Base-by-base conservation (phyloP, 2,113 vertebrate species). In the Natator depressus region DNA sequence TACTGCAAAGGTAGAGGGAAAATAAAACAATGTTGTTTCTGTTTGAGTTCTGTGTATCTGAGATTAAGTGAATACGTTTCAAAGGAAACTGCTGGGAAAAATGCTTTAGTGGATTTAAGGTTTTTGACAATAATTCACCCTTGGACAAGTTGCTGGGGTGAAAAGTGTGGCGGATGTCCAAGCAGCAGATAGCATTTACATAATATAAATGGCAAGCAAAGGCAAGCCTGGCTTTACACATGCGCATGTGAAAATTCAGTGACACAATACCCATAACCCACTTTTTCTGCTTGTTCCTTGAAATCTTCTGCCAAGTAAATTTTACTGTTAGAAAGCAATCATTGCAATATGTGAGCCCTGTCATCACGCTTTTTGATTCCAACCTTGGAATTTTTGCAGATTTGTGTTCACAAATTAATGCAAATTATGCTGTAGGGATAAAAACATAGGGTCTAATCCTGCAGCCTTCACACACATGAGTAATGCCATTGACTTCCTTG, bases 161-260 rank as follows among this genome's bases (percentile, higher is more conserved):
- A 96, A 93, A 97, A 91, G 17, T 55, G 89, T 92, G 94, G 80
- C 94, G 69, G 29, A 85, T 6, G 31, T 89, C 86, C 88, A 95
- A 94, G 51, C 83, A 54, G 51, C 80, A 89, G 69, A 1, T 0
- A n/a, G 84, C 53, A 93, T 85, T 81, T 53, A 35, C 11, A 54
- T 69, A 89, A 49, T 59, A 84, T 59, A 93, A 90, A 94, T 85
- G 51, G 89, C 85, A 93, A 94, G 50, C 59, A 96, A 95, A 95
- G 53, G 57, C 80, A 87, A 88, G 25, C 8, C 50, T 47, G 87
- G 54, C 91, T 96, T 95, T 94, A 93, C 13, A 83, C 87, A 69
- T 31, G 8, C 47, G 92, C 69, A 80, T 13, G 65, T 89, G 92
- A 92, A 93, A 96, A 80, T 72, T 16, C 20, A 53, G 11, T 92